Conservation (phyloP, 2,797 vertebrate genomes). For the Dicrostonyx torquatus region DNA sequence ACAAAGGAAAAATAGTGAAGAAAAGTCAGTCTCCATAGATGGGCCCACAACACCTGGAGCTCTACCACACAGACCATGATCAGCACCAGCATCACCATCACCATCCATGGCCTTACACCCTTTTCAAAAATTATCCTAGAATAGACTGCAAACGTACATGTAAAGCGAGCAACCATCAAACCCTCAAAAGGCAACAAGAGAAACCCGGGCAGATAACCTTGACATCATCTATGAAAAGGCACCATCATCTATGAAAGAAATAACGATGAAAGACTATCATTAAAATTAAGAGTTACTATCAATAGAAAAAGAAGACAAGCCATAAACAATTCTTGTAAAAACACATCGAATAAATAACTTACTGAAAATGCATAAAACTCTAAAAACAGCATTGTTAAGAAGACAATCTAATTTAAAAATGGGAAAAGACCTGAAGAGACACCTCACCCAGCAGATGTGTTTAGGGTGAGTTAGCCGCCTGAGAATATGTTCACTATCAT, state of each 20-base stretch:
- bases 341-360: not conserved
- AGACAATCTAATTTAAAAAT: not conserved
- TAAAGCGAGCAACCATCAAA: not conserved
- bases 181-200: not conserved
- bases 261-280: not conserved
- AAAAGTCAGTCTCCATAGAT: not conserved
- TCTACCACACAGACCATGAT: not conserved
- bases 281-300: not conserved
- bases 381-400: constrained; percentile 14
- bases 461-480: not conserved
- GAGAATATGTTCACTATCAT: not conserved
- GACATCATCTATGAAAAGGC: not conserved
- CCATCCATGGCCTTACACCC: not conserved
- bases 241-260: not conserved
- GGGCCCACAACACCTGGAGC: not conserved
- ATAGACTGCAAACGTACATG: not conserved
- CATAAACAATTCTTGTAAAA: not conserved
- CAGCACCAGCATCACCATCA: not conserved
- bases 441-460: not conserved
- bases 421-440: not conserved
- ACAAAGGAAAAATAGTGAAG: not conserved
- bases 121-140: not conserved
- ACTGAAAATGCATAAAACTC: constrained; percentile 31
- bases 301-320: not conserved
- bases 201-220: not conserved